Evolutionary conservation across 2,113 vertebrate species (phyloP), one percentile per base, ranked within the genome.

Genomic region (Lepisosteus oculatus): DNA sequence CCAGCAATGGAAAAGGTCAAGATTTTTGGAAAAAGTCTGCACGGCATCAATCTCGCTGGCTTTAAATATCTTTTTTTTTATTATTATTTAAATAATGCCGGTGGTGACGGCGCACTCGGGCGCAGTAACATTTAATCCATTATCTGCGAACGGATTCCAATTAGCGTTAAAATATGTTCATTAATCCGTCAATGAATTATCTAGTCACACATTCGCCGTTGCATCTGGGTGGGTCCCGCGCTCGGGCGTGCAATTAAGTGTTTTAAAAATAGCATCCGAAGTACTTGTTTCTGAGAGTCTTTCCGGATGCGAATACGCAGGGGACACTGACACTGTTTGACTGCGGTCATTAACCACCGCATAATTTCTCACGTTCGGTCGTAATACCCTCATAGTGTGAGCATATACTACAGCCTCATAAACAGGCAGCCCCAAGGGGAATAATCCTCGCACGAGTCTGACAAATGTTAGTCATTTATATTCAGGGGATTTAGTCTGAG

Each of bases 121-220:
- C 74, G 68, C 72, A 75, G 77, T 75, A 70, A 77, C 73, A 75
- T 77, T 77, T 77, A 69, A 75, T 71, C 66, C 65, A 79, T 79
- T 79, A 81, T 81, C 79, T 79, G 71, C 79, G 74, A 70, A 61
- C 71, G 72, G 61, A 8, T 51, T 75, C 70, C 75, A 75, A 77
- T 78, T 79, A 79, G 73, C 71, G 70, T 59, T 59, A 12, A 59
- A 59, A 59, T 78, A 76, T 71, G 79, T 74, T 69, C 77, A 79
- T 81, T 77, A 77, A 81, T 79, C 74, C 74, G 65, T 59, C 69
- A 56, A 61, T 76, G 65, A 79, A 74, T 73, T 75, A 54, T 65
- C 73, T 77, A 75, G 67, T 75, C 72, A 77, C 74, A 69, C 70
- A 14, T 66, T 43, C 57, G 55, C 65, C 71, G 55, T 76, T 55